phyloP scores from a whole-genome alignment of 2,888 invertebrate species.

The Philereme transversata region DNA sequence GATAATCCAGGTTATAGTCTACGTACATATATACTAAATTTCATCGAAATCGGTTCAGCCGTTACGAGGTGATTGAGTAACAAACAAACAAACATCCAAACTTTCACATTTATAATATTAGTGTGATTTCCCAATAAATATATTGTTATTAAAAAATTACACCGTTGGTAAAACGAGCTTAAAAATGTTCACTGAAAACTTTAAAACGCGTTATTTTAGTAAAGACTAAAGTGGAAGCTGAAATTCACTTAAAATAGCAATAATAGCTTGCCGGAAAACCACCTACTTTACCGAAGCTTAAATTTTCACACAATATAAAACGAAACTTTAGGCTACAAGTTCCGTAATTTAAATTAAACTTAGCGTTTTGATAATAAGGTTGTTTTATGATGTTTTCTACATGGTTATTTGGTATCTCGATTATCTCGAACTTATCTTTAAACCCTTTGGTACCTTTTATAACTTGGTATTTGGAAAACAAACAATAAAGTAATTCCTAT shows the following conservation, averaged over 20 bases:
- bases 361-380: conserved; percentile 2
- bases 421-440: too few relatives aligned
- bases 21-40: too few relatives aligned
- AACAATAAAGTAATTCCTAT: too few relatives aligned
- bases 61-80: too few relatives aligned
- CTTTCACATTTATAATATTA: too few relatives aligned
- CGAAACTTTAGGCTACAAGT: conserved; percentile 10
- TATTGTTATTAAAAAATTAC: background rate
- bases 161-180: background rate
- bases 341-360: conserved; percentile 10
- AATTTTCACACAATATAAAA: conserved; percentile 12
- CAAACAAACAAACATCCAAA: too few relatives aligned
- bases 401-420: background rate
- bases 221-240: background rate
- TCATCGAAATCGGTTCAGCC: too few relatives aligned
- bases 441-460: too few relatives aligned
- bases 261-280: conserved; percentile 7
- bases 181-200: background rate
- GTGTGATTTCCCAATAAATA: too few relatives aligned
- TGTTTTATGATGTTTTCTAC: background rate
- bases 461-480: too few relatives aligned
- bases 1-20: too few relatives aligned
- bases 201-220: background rate
- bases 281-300: conserved; percentile 10
- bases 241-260: conserved; percentile 8